phyloP scores from a whole-genome alignment of 2,797 vertebrate species.

The Myotis daubentonii region DNA sequence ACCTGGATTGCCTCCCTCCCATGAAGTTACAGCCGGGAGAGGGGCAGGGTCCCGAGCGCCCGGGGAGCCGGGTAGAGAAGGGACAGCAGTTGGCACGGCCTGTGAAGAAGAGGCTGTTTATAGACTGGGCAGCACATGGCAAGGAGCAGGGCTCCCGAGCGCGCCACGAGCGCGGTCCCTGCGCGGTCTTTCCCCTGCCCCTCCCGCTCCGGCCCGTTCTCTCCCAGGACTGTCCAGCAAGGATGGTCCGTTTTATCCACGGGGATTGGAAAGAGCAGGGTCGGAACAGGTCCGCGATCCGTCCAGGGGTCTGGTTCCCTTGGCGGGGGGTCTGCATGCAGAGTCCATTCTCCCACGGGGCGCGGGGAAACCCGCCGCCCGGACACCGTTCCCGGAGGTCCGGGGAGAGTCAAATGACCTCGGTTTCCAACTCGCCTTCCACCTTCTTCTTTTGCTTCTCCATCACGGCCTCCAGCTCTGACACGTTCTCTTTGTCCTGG shows the following conservation, averaged over 20 bases:
- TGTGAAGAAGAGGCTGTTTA: constrained; percentile 61
- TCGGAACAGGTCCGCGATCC: not conserved
- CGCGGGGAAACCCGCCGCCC: not conserved
- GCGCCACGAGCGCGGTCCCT: fast-evolving
- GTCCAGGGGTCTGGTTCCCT: not conserved
- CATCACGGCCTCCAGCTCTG: constrained; percentile 93
- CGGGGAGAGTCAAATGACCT: constrained; percentile 83
- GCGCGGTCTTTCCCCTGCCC: not conserved
- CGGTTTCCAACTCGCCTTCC: constrained; percentile 79
- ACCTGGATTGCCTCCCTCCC: not conserved
- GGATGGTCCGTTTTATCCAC: not conserved
- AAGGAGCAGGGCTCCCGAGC: not conserved
- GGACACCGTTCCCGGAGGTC: not conserved
- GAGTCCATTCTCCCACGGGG: not conserved
- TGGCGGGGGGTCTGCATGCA: not conserved
- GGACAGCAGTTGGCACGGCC: not conserved
- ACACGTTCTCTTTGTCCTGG: constrained; percentile 89
- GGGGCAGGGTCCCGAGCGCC: not conserved
- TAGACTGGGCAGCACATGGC: not conserved
- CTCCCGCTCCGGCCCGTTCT: not conserved
- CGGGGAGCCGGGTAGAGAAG: not conserved
- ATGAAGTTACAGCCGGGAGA: too few species aligned
- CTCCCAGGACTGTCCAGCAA: not conserved
- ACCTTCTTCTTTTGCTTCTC: constrained; percentile 93
- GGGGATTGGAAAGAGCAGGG: not conserved